Conservation (phyloP, 1,140 invertebrate genomes). For the Sminthurinus signatus region DNA sequence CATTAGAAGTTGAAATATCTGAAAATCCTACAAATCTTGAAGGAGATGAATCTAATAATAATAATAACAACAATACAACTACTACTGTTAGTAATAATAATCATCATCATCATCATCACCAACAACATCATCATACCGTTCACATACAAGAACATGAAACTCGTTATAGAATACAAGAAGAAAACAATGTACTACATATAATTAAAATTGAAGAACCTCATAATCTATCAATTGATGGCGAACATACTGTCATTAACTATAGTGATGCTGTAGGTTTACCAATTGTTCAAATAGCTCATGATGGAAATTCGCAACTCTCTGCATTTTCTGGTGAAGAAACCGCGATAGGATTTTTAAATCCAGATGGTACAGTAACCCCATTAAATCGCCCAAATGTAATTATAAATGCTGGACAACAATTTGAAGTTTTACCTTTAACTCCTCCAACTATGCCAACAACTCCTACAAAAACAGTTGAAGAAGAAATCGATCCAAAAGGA, state of each 20-base stretch:
- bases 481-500: constrained; percentile 1
- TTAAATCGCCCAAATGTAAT: constrained; percentile 4
- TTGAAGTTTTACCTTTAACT: too few species aligned
- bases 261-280: neutral
- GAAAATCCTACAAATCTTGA: neutral
- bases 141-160: too few species aligned
- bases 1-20: neutral
- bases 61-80: neutral
- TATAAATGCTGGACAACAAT: neutral
- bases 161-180: constrained; percentile 2
- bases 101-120: too few species aligned
- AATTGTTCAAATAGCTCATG: constrained; percentile 1
- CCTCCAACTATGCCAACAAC: too few species aligned
- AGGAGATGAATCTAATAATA: neutral
- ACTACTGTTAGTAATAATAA: neutral
- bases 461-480: too few species aligned
- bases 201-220: constrained; percentile 6
- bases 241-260: constrained; percentile 8
- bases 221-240: neutral
- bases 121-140: too few species aligned
- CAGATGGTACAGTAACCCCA: constrained; percentile 2
- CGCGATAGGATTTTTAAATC: constrained; percentile 9
- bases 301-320: neutral
- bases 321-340: constrained; percentile 4
- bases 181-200: constrained; percentile 9